Percentiles rank a stretch among this genome's conserved stretches.
phyloP scores from a whole-genome alignment of 2,113 vertebrate genomes.

The Monarcha castaneiventris region DNA sequence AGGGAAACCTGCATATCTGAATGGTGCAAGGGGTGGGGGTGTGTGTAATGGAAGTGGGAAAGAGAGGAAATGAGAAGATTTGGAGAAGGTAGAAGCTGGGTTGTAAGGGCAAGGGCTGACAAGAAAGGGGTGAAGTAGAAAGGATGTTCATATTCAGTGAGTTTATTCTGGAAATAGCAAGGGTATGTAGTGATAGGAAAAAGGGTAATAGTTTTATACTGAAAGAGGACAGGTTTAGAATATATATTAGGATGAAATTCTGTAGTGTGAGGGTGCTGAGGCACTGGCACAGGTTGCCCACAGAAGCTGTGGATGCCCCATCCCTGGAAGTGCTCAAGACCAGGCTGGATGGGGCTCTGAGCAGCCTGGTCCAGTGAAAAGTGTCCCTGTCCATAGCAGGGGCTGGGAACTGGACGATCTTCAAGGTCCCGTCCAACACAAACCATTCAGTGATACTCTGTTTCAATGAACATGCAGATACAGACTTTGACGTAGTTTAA shows the following conservation, averaged over 20 bases:
- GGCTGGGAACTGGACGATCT: neutral
- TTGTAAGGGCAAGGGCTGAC: neutral
- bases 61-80: neutral
- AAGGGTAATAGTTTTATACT: neutral
- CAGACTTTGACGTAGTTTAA: neutral
- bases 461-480: neutral
- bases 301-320: neutral
- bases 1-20: neutral
- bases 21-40: neutral
- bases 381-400: neutral
- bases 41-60: neutral
- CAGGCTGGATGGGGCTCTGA: neutral
- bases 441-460: neutral
- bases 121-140: neutral
- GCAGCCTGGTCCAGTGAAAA: rapidly evolving
- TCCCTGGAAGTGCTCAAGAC: neutral
- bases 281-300: neutral
- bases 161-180: neutral
- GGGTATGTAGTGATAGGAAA: neutral
- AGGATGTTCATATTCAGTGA: neutral
- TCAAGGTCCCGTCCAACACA: neutral
- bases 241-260: neutral
- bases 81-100: neutral
- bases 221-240: neutral
- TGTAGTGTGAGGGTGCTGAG: neutral